These are phyloP conservation scores for Naso thynnoides DNA, from an alignment of 2,797 vertebrate species.

Conservation along the genomic window DNA sequence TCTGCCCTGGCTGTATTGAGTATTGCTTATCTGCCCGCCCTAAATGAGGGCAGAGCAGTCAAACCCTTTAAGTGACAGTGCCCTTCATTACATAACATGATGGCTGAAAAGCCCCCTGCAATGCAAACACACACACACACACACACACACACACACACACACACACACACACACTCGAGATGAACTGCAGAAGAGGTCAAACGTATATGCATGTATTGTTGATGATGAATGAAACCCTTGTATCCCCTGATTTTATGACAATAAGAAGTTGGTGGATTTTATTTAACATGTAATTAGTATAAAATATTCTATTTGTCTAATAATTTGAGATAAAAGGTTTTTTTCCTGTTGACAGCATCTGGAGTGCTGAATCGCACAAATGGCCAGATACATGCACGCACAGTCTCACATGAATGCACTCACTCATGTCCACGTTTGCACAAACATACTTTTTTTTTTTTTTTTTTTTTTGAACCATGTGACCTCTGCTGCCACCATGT, in stretches of 20 bases:
- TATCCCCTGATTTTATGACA: not conserved
- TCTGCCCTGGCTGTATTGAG: slow-evolving; percentile 48
- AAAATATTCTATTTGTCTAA: not conserved
- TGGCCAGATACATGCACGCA: not conserved
- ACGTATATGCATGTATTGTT: slow-evolving; percentile 7
- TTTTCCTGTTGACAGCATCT: slow-evolving; percentile 8
- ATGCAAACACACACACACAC: slow-evolving; percentile 9
- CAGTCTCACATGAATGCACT: slow-evolving; percentile 2
- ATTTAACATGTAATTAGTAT: not conserved
- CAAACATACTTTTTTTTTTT: not conserved
- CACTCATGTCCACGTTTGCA: slow-evolving; percentile 1
- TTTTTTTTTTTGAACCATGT: slow-evolving; percentile 28
- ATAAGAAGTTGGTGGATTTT: not conserved
- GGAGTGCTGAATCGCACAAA: not conserved
- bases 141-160: slow-evolving; percentile 23
- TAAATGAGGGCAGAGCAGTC: slow-evolving; percentile 59
- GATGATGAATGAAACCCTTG: slow-evolving; percentile 1
- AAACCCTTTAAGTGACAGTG: slow-evolving; percentile 57
- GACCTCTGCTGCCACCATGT: slow-evolving; percentile 33
- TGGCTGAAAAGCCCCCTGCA: slow-evolving; percentile 35
- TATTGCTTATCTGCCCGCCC: slow-evolving; percentile 56
- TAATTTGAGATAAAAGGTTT: slow-evolving; percentile 1
- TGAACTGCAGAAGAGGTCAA: slow-evolving; percentile 12
- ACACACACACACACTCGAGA: slow-evolving; percentile 11
- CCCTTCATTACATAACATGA: slow-evolving; percentile 68